Evolutionary conservation across 2,113 vertebrate species (phyloP), one percentile per base, ranked within the genome.

Genomic region (Atrichornis clamosus): DNA sequence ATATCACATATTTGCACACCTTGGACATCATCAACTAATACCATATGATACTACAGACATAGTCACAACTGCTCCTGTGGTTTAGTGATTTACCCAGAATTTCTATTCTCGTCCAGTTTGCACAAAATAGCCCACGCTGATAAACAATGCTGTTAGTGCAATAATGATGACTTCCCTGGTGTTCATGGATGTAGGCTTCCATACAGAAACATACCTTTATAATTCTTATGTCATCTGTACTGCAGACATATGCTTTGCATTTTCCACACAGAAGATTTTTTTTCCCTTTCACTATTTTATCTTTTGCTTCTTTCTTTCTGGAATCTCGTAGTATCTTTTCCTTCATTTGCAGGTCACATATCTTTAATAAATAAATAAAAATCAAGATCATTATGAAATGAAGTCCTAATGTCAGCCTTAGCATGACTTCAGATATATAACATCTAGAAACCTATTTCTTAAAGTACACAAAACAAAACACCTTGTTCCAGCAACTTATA

Each of bases 171-270:
- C 33, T 90, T 79, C 12, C 15, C 13, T 55, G 28, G 15, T 83
- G 44, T 72, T 74, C 37, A 28, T 22, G 30, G 44, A 46, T 50
- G 13, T 53, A 62, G 8, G 23, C 84, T 74, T 64, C 37, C 35
- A 15, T n/a, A 63, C 46, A 75, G 52, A 46, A 32, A 15, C 89
- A 83, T 94, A 98, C 97, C 96, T 98, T 95, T 62, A 98, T 94
- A 84, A 97, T 67, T 89, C 98, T 95, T 80, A 98, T 91, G 65
- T 98, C 92, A 16, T 97, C 96, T 27, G 96, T 96, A 21, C 91
- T 92, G 91, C 98, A 98, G 6, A 81, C 97, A 39, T 96, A 95
- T 2, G 26, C 52, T 95, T 97, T 98, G 92, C 98, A 98, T 68
- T 98, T 98, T 47, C 91, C 80, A 89, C 98, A 98, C 6, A 98